A percentile compares a stretch with the other conserved stretches of the same genome.
Conservation (phyloP, 2,113 vertebrate species). For the Larimichthys crocea region DNA sequence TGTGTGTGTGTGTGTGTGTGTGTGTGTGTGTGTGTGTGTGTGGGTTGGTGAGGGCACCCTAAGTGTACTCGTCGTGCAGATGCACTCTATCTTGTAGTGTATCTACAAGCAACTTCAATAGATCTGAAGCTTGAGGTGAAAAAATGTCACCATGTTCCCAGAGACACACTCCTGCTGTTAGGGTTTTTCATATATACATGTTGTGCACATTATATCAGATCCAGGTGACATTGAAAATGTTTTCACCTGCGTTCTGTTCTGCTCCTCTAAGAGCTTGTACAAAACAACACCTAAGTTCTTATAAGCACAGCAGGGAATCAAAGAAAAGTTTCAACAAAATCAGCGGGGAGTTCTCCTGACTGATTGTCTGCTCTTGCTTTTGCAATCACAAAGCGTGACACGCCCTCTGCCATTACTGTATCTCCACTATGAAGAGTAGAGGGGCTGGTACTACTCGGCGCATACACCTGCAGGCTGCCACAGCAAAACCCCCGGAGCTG, state of each 20-base stretch:
- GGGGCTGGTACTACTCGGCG: constrained; percentile 27
- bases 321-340: constrained; percentile 64
- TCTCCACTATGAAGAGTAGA: constrained; percentile 24
- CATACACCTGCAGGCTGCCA: constrained; percentile 54
- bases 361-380: constrained; percentile 60
- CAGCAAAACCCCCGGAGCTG: constrained; percentile 46
- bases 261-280: constrained; percentile 12
- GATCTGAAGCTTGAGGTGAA: constrained; percentile 25
- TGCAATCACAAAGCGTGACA: constrained; percentile 63
- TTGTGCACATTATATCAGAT: constrained; percentile 32
- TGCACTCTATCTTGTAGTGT: constrained; percentile 2
- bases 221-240: constrained; percentile 44
- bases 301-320: constrained; percentile 29
- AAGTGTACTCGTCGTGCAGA: constrained; percentile 39
- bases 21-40: constrained; percentile 7
- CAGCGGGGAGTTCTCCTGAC: constrained; percentile 51
- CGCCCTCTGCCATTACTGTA: constrained; percentile 52
- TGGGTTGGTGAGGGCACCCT: constrained; percentile 4
- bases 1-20: background rate
- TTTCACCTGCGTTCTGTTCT: constrained; percentile 35
- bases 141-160: background rate
- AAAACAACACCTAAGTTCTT: constrained; percentile 50
- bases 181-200: constrained; percentile 26
- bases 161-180: constrained; percentile 11
- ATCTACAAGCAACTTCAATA: constrained; percentile 5